phyloP scores from a whole-genome alignment of 2,113 vertebrate species.

The Eolophus roseicapilla region DNA sequence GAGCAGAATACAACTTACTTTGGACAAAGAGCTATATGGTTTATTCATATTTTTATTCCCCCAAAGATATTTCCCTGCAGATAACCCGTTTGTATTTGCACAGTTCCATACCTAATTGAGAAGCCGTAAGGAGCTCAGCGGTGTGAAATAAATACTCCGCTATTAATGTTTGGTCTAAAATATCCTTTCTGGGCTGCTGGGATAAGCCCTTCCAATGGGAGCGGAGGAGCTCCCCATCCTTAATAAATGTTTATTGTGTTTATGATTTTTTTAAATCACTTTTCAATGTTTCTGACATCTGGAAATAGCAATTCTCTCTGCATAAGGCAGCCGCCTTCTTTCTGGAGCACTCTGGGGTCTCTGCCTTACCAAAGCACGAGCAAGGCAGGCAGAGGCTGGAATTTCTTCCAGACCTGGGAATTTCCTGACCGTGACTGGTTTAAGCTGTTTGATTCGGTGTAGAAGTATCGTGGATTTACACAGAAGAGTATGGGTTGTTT shows the following conservation, averaged over 20 bases:
- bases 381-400: neutral
- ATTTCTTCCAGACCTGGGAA: neutral
- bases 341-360: neutral
- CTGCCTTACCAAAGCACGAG: neutral
- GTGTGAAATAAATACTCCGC: neutral
- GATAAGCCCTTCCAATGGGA: fast-evolving
- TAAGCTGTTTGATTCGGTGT: neutral
- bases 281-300: neutral
- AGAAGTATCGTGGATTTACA: neutral
- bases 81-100: neutral
- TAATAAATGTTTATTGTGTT: neutral
- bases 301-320: neutral
- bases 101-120: neutral
- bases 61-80: neutral
- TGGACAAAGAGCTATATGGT: fast-evolving
- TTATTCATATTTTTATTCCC: neutral
- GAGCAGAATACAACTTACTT: neutral
- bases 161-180: neutral
- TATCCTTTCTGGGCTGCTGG: neutral
- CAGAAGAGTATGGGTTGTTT: neutral
- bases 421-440: neutral
- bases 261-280: neutral
- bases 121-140: neutral
- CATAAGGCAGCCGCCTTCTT: neutral
- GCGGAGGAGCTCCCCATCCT: fast-evolving